Evolutionary conservation across 2,113 vertebrate species (phyloP), one percentile per base, ranked within the genome.

Genomic region (Climacteris rufus): DNA sequence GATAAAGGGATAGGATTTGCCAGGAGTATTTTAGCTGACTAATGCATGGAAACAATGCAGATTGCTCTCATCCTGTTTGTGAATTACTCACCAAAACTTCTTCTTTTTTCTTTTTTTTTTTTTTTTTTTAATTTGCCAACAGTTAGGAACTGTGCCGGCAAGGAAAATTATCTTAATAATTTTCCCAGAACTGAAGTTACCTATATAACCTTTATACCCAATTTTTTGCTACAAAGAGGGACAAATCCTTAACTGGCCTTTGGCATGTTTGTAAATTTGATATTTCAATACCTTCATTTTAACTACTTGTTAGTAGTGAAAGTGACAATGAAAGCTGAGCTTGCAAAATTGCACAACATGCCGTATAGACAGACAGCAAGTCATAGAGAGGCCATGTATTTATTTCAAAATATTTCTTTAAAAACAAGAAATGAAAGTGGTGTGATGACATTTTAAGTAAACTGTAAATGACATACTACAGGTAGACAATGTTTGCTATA

Each of bases 1-100:
- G 88, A 95, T 90, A 93, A 94, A 96, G 88, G 20, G 45, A 66
- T 24, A 74, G 80, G 85, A 96, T 94, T 96, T 93, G 18, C 56
- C 18, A 63, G 59, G 54, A 92, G 30, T 78, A 75, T 87, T 93
- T 84, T 30, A 95, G 64, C 60, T 84, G 82, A 75, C 61, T 81
- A 72, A 75, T 8, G 7, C 69, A 86, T 57, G 79, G 86, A 96
- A 96, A 87, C 52, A 89, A 89, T 20, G 57, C 49, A 61, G 88
- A 91, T 66, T 45, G 13, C 53, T 83, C 2, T 8, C 52, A 91
- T 76, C 78, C 84, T 87, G 45, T 79, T 91, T 72, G 42, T 27
- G 4, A 86, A 88, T 91, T 91, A 87, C 83, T 71, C 76, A 30
- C 37, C 28, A 44, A 83, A 3, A 11, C 25, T 50, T 14, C 1